These are phyloP conservation scores for Ibycter americanus DNA, from an alignment of 2,797 vertebrate species.

Conservation along the genomic window DNA sequence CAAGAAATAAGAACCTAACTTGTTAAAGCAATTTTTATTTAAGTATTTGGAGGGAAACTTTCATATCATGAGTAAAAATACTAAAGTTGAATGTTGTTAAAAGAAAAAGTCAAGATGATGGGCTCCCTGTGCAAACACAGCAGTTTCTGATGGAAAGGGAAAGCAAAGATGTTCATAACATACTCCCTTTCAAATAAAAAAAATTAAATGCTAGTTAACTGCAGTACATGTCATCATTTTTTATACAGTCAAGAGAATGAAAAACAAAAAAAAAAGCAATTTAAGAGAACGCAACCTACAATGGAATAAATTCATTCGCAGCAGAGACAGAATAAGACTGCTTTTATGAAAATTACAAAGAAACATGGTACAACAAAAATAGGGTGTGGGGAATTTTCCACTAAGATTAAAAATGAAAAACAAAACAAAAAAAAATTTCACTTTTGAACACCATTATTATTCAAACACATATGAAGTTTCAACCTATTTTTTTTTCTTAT, in stretches of 20 bases:
- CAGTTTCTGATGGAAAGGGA: slow-evolving; percentile 4
- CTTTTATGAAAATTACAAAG: slow-evolving; percentile 73
- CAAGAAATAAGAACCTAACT: slow-evolving; percentile 60
- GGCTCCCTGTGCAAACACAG: slow-evolving; percentile 41
- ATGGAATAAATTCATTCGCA: slow-evolving; percentile 73
- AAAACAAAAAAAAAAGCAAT: slow-evolving; percentile 36
- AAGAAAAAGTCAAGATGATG: slow-evolving; percentile 42
- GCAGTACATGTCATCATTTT: slow-evolving; percentile 50
- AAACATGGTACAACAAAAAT: slow-evolving; percentile 70
- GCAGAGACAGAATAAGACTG: slow-evolving; percentile 66
- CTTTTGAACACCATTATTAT: slow-evolving; percentile 62
- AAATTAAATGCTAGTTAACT: slow-evolving; percentile 47
- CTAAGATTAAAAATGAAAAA: slow-evolving; percentile 71
- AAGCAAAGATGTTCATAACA: slow-evolving; percentile 18
- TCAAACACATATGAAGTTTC: slow-evolving; percentile 62
- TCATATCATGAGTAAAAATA: slow-evolving; percentile 77
- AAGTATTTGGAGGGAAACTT: slow-evolving; percentile 75
- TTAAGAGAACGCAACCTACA: slow-evolving; percentile 70
- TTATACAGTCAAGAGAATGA: slow-evolving; percentile 63
- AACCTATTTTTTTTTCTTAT: slow-evolving; percentile 49
- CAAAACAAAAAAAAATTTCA: slow-evolving; percentile 23
- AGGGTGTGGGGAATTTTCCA: slow-evolving; percentile 49
- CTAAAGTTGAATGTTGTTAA: slow-evolving; percentile 69
- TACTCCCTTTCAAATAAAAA: slow-evolving; percentile 61
- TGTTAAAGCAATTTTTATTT: slow-evolving; percentile 81